phyloP scores from a whole-genome alignment of 2,888 invertebrate genomes.

The Tortricodes alternella region DNA sequence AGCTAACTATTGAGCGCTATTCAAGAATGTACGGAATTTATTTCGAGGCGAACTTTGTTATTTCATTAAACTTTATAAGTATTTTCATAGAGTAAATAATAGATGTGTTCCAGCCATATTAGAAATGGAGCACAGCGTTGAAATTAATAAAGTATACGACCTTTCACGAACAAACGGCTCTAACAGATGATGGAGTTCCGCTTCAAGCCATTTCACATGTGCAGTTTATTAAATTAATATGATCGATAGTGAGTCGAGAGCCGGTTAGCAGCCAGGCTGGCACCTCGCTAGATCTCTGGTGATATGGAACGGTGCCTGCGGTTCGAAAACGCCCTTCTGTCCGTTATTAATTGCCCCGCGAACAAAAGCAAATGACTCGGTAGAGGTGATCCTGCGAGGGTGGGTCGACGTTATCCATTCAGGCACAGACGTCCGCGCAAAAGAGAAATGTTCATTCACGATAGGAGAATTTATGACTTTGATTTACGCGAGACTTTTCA shows the following conservation, averaged over 20 bases:
- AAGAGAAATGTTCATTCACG: slow-evolving; percentile 82
- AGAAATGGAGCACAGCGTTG: slow-evolving; percentile 31
- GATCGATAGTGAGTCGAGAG: slow-evolving; percentile 64
- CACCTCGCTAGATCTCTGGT: slow-evolving; percentile 72
- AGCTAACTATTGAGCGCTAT: too few species aligned
- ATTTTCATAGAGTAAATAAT: slow-evolving; percentile 12
- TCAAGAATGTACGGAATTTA: too few species aligned
- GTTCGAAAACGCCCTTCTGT: slow-evolving; percentile 75
- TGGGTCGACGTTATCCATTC: slow-evolving; percentile 81
- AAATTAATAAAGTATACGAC: slow-evolving; percentile 37
- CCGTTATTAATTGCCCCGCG: slow-evolving; percentile 79
- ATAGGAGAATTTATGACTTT: slow-evolving; percentile 81
- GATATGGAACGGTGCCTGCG: slow-evolving; percentile 73
- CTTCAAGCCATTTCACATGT: slow-evolving; percentile 50
- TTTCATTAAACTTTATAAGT: neutral
- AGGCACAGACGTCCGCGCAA: slow-evolving; percentile 74
- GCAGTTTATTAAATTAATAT: slow-evolving; percentile 61
- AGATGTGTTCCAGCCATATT: slow-evolving; percentile 10
- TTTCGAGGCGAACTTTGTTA: too few species aligned
- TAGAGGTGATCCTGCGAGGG: slow-evolving; percentile 78
- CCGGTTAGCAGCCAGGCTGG: slow-evolving; percentile 45
- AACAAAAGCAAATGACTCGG: slow-evolving; percentile 82
- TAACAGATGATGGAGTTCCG: slow-evolving; percentile 31
- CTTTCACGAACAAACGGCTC: slow-evolving; percentile 34
- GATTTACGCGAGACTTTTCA: slow-evolving; percentile 79